Conservation (phyloP, 2,113 vertebrate species). For the Engraulis encrasicolus region DNA sequence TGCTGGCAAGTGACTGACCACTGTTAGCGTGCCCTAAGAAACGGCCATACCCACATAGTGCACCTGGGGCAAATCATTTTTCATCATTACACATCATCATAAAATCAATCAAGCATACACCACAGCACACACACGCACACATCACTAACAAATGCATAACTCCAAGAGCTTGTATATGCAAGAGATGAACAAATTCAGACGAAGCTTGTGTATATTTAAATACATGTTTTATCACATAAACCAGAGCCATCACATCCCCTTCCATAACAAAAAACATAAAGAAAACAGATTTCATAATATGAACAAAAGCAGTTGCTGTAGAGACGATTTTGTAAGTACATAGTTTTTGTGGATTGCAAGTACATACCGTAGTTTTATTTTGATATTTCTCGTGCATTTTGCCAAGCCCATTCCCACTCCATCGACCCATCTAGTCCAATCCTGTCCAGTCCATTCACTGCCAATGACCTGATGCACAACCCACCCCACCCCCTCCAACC, state of each 20-base stretch:
- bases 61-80: no score
- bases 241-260: neutral
- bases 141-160: neutral
- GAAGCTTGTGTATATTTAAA: neutral
- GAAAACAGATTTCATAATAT: neutral
- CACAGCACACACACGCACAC: neutral
- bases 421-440: neutral
- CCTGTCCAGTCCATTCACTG: neutral
- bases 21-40: no score
- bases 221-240: constrained; percentile 13
- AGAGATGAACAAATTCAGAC: neutral
- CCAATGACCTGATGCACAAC: neutral
- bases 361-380: no score
- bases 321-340: neutral
- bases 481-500: neutral
- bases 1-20: no score
- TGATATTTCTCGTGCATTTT: neutral
- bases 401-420: neutral
- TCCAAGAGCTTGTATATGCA: neutral
- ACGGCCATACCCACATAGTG: no score
- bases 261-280: constrained; percentile 4
- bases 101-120: no score
- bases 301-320: neutral
- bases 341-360: no score
- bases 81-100: no score